Percentiles rank a stretch among this genome's conserved stretches.
phyloP scores from a whole-genome alignment of 2,797 vertebrate species.

The Xiphorhynchus erythropygius region DNA sequence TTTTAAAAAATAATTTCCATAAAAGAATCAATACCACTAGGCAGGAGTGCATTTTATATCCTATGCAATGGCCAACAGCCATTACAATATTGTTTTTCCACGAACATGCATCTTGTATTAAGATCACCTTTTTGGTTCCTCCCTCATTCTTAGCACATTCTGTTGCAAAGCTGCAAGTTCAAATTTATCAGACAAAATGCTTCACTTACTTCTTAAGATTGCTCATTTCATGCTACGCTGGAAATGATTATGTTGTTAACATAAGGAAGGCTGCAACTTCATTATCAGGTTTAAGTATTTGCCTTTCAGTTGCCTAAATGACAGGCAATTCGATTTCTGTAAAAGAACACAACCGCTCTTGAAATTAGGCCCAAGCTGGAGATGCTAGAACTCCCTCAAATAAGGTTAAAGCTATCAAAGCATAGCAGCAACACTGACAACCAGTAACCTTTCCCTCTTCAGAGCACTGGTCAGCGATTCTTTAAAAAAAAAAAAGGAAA shows the following conservation, averaged over 20 bases:
- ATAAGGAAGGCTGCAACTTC: slow-evolving; percentile 39
- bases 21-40: not conserved
- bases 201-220: slow-evolving; percentile 18
- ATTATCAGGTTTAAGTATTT: slow-evolving; percentile 36
- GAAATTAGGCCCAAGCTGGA: not conserved
- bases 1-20: not conserved
- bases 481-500: not conserved
- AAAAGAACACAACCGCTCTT: not conserved
- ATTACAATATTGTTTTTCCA: not conserved
- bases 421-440: accelerated
- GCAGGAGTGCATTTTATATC: not conserved
- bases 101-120: not conserved
- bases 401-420: not conserved
- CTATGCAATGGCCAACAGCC: not conserved
- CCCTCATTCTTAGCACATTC: not conserved
- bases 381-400: not conserved
- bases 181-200: slow-evolving; percentile 50
- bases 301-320: slow-evolving; percentile 32
- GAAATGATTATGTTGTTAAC: slow-evolving; percentile 36
- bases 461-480: not conserved
- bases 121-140: not conserved
- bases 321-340: slow-evolving; percentile 9
- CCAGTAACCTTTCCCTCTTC: not conserved
- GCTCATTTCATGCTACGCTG: slow-evolving; percentile 50
- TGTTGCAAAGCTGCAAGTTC: not conserved